phyloP scores from a whole-genome alignment of 2,113 vertebrate genomes.

The Brachirus orientalis region DNA sequence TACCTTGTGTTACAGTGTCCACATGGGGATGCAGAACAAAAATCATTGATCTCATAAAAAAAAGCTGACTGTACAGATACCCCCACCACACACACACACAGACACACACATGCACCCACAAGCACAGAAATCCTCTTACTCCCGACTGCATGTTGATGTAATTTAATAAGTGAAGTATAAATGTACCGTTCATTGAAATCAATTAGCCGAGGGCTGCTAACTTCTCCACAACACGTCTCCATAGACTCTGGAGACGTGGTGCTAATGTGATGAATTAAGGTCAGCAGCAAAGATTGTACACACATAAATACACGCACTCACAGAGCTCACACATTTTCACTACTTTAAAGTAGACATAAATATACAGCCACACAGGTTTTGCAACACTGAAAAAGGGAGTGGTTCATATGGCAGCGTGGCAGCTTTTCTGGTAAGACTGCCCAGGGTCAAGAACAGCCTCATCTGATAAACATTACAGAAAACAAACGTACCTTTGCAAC shows the following conservation, averaged over 20 bases:
- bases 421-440: neutral
- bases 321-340: neutral
- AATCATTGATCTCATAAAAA: slow-evolving; percentile 71
- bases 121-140: neutral
- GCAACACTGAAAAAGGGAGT: neutral
- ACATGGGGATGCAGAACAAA: slow-evolving; percentile 51
- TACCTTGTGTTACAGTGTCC: slow-evolving; percentile 29
- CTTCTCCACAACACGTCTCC: slow-evolving; percentile 50
- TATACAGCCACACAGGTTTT: neutral
- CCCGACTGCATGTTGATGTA: slow-evolving; percentile 37
- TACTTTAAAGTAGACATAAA: neutral
- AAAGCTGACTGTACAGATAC: slow-evolving; percentile 45
- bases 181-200: slow-evolving; percentile 63
- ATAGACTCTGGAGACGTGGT: slow-evolving; percentile 45
- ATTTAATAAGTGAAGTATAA: slow-evolving; percentile 64
- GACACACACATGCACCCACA: neutral
- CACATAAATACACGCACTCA: neutral
- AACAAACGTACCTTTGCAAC: too few relatives aligned
- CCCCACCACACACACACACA: neutral
- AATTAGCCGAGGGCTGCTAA: slow-evolving; percentile 62
- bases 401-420: slow-evolving; percentile 2
- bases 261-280: slow-evolving; percentile 63
- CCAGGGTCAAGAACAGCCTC: too few relatives aligned
- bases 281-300: slow-evolving; percentile 21
- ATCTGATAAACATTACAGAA: too few relatives aligned